A percentile compares a stretch with the other conserved stretches of the same genome.
These are phyloP conservation scores for Lutjanus erythropterus DNA, from an alignment of 2,113 vertebrate genomes.

Conservation along the genomic window DNA sequence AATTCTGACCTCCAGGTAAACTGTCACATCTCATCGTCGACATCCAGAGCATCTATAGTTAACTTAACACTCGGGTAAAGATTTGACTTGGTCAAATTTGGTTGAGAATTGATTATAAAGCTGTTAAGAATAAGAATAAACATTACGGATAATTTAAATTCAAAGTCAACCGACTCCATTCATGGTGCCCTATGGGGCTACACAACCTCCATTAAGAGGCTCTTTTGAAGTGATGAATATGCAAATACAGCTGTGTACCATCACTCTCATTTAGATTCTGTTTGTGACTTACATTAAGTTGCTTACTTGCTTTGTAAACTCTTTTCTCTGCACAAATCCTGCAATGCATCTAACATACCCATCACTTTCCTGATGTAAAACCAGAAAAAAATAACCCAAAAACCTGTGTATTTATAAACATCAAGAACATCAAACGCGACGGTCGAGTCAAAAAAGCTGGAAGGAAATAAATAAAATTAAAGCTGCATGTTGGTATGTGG, in stretches of 20 bases:
- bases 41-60: background rate
- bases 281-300: background rate
- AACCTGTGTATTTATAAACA: background rate
- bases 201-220: background rate
- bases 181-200: background rate
- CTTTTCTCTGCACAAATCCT: background rate
- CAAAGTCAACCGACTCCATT: background rate
- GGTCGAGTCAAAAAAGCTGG: conserved; percentile 5
- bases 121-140: background rate
- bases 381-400: background rate
- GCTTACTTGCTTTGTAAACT: background rate
- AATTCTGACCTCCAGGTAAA: background rate
- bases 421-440: conserved; percentile 1
- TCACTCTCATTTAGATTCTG: conserved; percentile 1
- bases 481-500: conserved; percentile 1
- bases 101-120: background rate
- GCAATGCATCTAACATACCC: background rate
- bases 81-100: too few species aligned
- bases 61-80: too few species aligned
- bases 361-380: conserved; percentile 1
- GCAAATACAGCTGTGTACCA: background rate
- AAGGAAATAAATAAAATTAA: conserved; percentile 32
- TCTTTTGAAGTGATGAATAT: background rate
- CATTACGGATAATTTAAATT: background rate
- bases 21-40: background rate